Conservation (phyloP, 2,797 vertebrate species). For the Tiaroga cobitis region DNA sequence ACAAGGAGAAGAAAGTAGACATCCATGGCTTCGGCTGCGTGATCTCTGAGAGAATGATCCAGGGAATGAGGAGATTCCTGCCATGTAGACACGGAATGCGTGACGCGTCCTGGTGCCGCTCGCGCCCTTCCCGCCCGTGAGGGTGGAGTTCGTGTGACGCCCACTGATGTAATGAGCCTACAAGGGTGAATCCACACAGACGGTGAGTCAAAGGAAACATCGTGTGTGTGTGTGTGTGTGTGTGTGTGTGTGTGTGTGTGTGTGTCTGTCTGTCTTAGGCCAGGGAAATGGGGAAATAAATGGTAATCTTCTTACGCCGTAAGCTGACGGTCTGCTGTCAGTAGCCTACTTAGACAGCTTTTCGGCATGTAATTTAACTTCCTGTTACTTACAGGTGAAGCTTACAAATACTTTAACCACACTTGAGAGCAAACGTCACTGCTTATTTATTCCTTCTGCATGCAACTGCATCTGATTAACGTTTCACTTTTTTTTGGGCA, state of each 20-base stretch:
- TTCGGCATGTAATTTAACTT: conserved; percentile 2
- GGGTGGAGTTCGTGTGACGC: conserved; percentile 47
- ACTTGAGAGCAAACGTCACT: not conserved
- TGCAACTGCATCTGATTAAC: too few species aligned
- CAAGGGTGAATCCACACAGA: conserved; percentile 9
- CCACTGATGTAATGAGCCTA: not conserved
- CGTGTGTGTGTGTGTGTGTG: not conserved
- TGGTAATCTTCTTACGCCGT: conserved; percentile 40
- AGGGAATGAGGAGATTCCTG: conserved; percentile 7
- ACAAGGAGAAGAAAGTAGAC: conserved; percentile 51
- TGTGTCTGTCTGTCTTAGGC: not conserved
- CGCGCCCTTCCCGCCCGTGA: conserved; percentile 39
- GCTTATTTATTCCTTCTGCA: not conserved
- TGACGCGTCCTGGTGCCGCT: conserved; percentile 33
- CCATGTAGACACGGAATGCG: conserved; percentile 35
- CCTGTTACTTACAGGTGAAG: conserved; percentile 10
- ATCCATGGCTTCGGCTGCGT: conserved; percentile 52
- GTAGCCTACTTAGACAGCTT: not conserved
- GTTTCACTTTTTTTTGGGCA: not conserved
- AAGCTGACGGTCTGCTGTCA: conserved; percentile 28
- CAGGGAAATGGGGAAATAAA: conserved; percentile 6
- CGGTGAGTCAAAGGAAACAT: conserved; percentile 2
- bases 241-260: not conserved
- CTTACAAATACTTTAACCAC: conserved; percentile 11
- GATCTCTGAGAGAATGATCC: conserved; percentile 21